Base-by-base conservation (phyloP, 2,888 invertebrate species). In the Blomia tropicalis region DNA sequence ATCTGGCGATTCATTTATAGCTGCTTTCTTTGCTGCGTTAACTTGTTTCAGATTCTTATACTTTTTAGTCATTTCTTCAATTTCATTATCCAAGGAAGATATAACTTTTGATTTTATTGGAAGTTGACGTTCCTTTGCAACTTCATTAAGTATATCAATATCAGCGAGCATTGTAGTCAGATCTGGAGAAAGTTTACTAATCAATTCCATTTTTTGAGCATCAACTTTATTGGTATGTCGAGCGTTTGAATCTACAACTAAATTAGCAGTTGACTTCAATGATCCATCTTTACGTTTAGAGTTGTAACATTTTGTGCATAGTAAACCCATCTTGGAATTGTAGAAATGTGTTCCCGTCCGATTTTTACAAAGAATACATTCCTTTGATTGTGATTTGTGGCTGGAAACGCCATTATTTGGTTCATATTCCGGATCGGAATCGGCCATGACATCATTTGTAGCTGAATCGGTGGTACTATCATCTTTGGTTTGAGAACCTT, bases 351-450 rank as follows among this genome's bases (percentile, higher is more conserved):
- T 56, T 65, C 4, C 43, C 31, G 25, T 59, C 60, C 41, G 62
- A 54, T 2, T 53, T 51, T 47, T 54, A 70, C 54, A 72, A 72
- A 67, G 71, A 71, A 14, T 60, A 63, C 56, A 64, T 54, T 4
- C 59, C 23, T 32, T 54, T 54, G 4, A 36, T 36, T 29, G 32
- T 58, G 22, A 7, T 22, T 51, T 7, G 19, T 63, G 1, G 43
- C 23, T 30, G 53, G 43, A 32, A 11, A 22, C 41, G 23, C 30
- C 47, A 30, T 36, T 31, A 36, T 60, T 23, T 29, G 23, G 17
- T 73, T 89, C 88, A 72, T 83, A 83, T 71, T 89, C 89, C 22
- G 87, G 87, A 70, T 90, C 89, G 70, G 85, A 87, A 72, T 89
- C 89, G 30, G 85, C 86, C 53, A 84, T 85, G 63, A 82, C 85